Base-by-base conservation (phyloP, 2,888 invertebrate species). In the Idaea straminata region DNA sequence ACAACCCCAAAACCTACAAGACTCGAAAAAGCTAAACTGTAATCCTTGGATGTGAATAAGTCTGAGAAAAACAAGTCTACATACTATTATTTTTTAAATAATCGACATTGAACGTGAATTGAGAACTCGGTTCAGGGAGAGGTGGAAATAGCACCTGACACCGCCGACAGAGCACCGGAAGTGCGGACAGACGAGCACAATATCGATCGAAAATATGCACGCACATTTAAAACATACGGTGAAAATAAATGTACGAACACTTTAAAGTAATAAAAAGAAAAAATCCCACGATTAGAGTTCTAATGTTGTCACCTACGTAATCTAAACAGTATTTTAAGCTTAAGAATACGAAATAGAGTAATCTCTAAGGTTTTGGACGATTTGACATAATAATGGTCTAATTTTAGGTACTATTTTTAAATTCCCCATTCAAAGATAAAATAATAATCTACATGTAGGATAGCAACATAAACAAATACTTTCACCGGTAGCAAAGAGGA, bases 91-190 rank as follows among this genome's bases (percentile, higher is more conserved):
- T 77, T 77, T 85, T 79, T 83, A 87, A 87, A 86, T 86, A 86
- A 83, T 83, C 81, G 86, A 80, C 88, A 88, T 88, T 88, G 87
- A 91, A 88, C 89, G 82, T 88, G 89, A 87, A 90, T 85, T 82
- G 79, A 80, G 76, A 69, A 72, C 77, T 71, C 78, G 82, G 88
- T 89, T 88, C 85, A 89, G 80, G 87, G 86, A 85, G 85, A 87
- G 79, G 84, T 86, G 84, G 83, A 88, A 89, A 89, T 89, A 89
- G 85, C 83, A 87, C 84, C 88, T 87, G 88, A 84, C 87, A 81
- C 77, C 71, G 72, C 63, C 72, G 70, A 64, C 73, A 72, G 72
- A 73, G 74, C 82, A 80, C 90, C 87, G 90, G 91, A 89, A 89
- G 86, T 85, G 82, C 79, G 85, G 82, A 76, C 83, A 83, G 80